phyloP scores from a whole-genome alignment of 2,113 vertebrate genomes.

The Seriola aureovittata region DNA sequence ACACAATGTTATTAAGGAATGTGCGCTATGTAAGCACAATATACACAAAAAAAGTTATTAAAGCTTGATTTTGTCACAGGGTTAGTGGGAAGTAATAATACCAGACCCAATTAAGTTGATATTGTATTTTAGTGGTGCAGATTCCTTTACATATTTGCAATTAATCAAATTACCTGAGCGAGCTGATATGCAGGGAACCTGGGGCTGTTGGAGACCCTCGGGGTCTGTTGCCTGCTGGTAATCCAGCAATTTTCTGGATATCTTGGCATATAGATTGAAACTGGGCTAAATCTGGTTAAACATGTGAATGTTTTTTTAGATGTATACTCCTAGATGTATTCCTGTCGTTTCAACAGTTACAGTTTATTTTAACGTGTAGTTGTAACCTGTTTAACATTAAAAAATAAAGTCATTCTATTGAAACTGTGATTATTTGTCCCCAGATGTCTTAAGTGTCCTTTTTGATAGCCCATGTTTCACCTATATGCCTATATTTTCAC shows the following conservation, averaged over 20 bases:
- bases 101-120: background rate
- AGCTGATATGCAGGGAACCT: background rate
- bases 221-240: background rate
- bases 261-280: background rate
- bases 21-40: background rate
- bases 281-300: background rate
- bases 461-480: too few relatives aligned
- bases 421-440: background rate
- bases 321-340: background rate
- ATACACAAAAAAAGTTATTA: background rate
- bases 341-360: background rate
- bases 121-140: background rate
- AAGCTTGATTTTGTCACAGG: background rate
- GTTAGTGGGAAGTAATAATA: background rate
- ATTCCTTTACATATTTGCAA: background rate
- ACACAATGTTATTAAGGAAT: too few relatives aligned
- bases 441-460: too few relatives aligned
- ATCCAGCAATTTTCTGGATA: background rate
- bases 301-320: background rate
- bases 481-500: background rate
- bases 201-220: background rate
- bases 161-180: background rate
- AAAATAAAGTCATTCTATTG: background rate
- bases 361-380: background rate
- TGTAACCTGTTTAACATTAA: background rate